These are phyloP conservation scores for Choristoneura fumiferana DNA, from an alignment of 1,140 invertebrate genomes.

Conservation along the genomic window DNA sequence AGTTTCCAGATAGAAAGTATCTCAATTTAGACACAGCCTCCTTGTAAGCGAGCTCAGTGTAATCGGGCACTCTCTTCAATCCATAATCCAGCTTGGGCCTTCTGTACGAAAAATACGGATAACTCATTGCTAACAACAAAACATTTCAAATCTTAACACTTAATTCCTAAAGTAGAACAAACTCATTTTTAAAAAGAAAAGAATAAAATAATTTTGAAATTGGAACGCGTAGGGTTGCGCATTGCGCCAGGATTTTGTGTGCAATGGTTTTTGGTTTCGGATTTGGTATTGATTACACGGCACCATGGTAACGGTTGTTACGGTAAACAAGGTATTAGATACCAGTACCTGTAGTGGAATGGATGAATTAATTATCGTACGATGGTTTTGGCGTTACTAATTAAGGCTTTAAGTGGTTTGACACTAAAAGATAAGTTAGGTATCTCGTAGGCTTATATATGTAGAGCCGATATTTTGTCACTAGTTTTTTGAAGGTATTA, in stretches of 20 bases:
- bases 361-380: neutral
- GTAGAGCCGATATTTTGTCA: too few relatives aligned
- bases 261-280: constrained; percentile 30
- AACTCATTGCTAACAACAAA: constrained; percentile 41
- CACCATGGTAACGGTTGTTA: constrained; percentile 50
- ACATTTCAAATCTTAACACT: constrained; percentile 6
- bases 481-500: too few relatives aligned
- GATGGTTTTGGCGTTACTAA: neutral
- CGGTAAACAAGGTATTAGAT: constrained; percentile 35
- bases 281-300: constrained; percentile 58
- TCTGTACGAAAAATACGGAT: constrained; percentile 54
- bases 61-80: constrained; percentile 83
- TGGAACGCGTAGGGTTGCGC: constrained; percentile 38
- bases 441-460: too few relatives aligned
- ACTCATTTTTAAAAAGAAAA: constrained; percentile 27
- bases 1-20: constrained; percentile 87
- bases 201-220: constrained; percentile 31
- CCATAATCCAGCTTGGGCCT: constrained; percentile 73
- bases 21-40: constrained; percentile 89
- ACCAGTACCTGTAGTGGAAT: neutral
- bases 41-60: constrained; percentile 88
- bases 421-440: constrained; percentile 6
- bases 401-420: constrained; percentile 2
- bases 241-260: constrained; percentile 44
- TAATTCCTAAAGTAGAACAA: constrained; percentile 28